phyloP scores from a whole-genome alignment of 2,888 invertebrate species.

The Eupithecia dodoneata region DNA sequence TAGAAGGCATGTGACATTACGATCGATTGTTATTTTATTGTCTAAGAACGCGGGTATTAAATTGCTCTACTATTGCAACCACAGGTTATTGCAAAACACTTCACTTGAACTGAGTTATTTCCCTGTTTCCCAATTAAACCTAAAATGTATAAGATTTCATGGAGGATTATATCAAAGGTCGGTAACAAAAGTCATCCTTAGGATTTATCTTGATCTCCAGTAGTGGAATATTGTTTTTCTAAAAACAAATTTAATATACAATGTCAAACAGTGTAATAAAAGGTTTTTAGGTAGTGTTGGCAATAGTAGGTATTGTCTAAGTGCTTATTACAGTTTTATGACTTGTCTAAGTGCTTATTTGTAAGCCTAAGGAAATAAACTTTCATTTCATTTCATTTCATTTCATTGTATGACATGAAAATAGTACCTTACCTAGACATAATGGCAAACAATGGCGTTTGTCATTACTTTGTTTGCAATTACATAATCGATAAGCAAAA shows the following conservation, averaged over 20 bases:
- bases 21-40: constrained; percentile 5
- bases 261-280: neutral
- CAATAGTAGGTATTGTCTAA: neutral
- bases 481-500: constrained; percentile 33
- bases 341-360: too few relatives aligned
- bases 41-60: constrained; percentile 5
- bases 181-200: neutral
- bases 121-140: constrained; percentile 42
- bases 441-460: constrained; percentile 48
- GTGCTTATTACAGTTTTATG: too few relatives aligned
- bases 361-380: too few relatives aligned
- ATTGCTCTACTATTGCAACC: constrained; percentile 46
- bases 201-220: neutral
- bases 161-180: neutral
- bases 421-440: neutral
- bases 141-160: neutral
- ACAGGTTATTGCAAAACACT: constrained; percentile 56
- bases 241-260: neutral
- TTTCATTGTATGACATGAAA: neutral
- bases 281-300: neutral
- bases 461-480: constrained; percentile 52
- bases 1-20: constrained; percentile 23
- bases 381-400: too few relatives aligned
- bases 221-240: neutral
- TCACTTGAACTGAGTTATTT: constrained; percentile 57